Base-by-base conservation (phyloP, 1,140 invertebrate genomes). In the Diorhabda sublineata region DNA sequence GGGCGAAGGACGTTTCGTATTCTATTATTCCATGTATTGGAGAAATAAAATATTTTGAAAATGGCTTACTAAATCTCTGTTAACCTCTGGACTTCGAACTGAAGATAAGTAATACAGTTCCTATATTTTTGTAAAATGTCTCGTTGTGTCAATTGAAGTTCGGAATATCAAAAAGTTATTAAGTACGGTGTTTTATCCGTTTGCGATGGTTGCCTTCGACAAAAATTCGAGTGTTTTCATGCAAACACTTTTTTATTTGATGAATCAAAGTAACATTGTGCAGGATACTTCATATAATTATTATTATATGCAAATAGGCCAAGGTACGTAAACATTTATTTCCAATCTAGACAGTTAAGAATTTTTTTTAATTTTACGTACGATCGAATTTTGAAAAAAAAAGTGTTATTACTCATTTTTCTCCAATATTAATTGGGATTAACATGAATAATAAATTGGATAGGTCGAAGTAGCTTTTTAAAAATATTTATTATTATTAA, bases 221-320 rank as follows among this genome's bases (percentile, higher is more conserved):
- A 68, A 58, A 4, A 62, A 60, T 60, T 65, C 64, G 47, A 74
- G 73, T 59, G 64, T 77, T 59, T 73, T 75, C 60, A 52, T 77
- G 58, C 68, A 73, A 63, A 78, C 77, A 1, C 56, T 79, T 26
- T 74, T 79, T 64, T 76, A 74, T 61, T 66, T 79, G 41, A 75
- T 79, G 68, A 78, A 78, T 64, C 78, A 81, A 68, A 81, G 76
- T 67, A 78, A 72, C 57, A 73, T 79, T n/a, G 76, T 79, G 63
- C 67, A 77, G 58, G 74, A 76, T 6, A 69, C 61, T 41, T 78
- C 78, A 42, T 80, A 80, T 62, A 80, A 78, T 69, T 79, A 79
- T 72, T 81, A 81, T 69, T 78, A 75, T 60, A 66, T 75, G 67
- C 71, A 74, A 65, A 78, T 80, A 62, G 79, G 78, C 57, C 76